A percentile compares a stretch with the other conserved stretches of the same genome.
Evolutionary conservation across 2,113 vertebrate genomes (phyloP).

Genomic region (Zingel zingel): DNA sequence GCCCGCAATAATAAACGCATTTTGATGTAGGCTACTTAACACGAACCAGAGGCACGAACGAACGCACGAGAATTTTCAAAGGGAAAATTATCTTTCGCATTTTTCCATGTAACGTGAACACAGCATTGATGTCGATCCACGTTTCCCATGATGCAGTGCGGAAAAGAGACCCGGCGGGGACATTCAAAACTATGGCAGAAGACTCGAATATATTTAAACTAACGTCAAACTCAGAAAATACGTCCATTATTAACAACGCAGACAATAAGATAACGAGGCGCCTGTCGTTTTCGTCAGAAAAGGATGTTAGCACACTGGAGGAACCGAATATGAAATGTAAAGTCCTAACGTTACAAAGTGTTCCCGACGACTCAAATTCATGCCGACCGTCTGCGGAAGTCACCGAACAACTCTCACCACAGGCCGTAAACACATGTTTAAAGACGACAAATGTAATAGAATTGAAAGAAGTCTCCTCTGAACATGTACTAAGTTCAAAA

Average conservation of each 20-base stretch:
- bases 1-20: rapidly evolving
- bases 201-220: conserved; percentile 1
- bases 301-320: background rate
- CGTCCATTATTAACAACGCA: rapidly evolving
- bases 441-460: background rate
- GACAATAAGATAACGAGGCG: background rate
- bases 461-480: background rate
- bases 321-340: background rate
- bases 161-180: conserved; percentile 23
- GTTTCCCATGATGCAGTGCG: conserved; percentile 76
- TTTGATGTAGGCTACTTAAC: background rate
- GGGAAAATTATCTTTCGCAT: background rate
- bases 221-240: background rate
- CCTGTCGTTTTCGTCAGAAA: conserved; percentile 31
- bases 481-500: background rate
- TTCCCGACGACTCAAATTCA: conserved; percentile 30
- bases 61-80: background rate
- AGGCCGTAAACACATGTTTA: background rate
- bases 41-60: background rate
- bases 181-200: conserved; percentile 76
- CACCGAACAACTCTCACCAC: background rate
- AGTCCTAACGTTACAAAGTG: conserved; percentile 25
- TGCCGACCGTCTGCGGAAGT: conserved; percentile 11
- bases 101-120: conserved; percentile 4
- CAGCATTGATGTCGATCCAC: background rate